Evolutionary conservation across 2,797 vertebrate species (phyloP), one percentile per base, ranked within the genome.

Genomic region (Todus mexicanus): DNA sequence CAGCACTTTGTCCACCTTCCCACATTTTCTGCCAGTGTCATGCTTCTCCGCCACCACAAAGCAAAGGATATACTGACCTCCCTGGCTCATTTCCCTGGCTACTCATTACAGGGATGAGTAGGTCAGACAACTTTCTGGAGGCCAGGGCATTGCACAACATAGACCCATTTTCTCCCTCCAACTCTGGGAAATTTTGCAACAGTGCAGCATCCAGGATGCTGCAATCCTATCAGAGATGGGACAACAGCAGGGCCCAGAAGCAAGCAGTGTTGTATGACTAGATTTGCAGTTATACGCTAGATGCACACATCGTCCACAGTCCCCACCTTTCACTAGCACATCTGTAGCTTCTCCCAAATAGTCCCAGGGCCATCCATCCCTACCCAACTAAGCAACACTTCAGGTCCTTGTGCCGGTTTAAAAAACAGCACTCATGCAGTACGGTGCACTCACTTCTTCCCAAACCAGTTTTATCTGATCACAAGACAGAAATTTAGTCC

Each of bases 141-240:
- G 51, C 27, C 42, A 71, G 45, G 72, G 31, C 38, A 15, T 85
- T 84, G 65, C 54, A 61, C 65, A 73, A 81, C 57, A 6, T 12
- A n/a, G 70, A 72, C 20, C 35, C 51, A 2, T 65, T 86, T 73
- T 40, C 59, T 59, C 45, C 14, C 13, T 42, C 17, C 56, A 27
- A 73, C 50, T 94, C 27, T 61, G 56, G 33, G 66, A 29, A 45
- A 27, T 91, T 57, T 88, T 70, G 87, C 69, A 85, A 89, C 6
- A 22, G 12, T 1, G 38, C 68, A 86, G 56, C 71, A 59, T 40
- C 60, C 60, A 70, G 84, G 85, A 78, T 10, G 1, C 27, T 3
- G n/a, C 4, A n/a, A 68, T 37, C 11, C 63, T 54, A 6, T 8
- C 48, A 18, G 40, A 61, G 35, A 43, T 10, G 33, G 51, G n/a